Conservation (phyloP, 2,113 vertebrate species). For the Barnardius zonarius region DNA sequence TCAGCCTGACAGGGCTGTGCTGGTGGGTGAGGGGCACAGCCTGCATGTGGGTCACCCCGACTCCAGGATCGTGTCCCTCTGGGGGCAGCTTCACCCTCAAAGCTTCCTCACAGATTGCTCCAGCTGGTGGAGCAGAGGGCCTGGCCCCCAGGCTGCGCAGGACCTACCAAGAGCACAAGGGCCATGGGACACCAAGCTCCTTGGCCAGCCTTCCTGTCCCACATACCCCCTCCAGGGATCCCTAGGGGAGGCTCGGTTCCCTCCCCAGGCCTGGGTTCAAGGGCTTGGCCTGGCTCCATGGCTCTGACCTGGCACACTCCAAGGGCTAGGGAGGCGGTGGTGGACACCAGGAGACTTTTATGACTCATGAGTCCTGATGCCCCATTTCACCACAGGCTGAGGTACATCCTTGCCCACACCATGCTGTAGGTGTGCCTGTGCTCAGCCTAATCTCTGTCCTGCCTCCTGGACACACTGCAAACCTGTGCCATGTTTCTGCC, state of each 20-base stretch:
- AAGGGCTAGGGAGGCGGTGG: neutral
- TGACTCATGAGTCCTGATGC: neutral
- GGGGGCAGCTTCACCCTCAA: rapidly evolving
- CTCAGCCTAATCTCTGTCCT: neutral
- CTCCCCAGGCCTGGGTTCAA: neutral
- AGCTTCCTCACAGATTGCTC: neutral
- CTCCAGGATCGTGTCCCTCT: rapidly evolving
- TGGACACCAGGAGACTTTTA: neutral
- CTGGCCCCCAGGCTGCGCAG: neutral
- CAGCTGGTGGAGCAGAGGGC: neutral
- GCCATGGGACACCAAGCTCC: neutral
- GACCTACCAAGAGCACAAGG: neutral
- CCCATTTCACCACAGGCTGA: neutral
- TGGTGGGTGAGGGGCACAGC: neutral
- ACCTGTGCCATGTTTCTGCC: neutral
- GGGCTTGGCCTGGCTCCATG: neutral
- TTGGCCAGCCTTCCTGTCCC: neutral
- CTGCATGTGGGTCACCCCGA: rapidly evolving
- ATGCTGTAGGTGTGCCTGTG: neutral
- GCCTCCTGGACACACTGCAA: neutral
- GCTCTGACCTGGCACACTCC: neutral
- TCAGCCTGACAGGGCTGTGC: neutral
- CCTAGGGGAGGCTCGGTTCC: neutral
- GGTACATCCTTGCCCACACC: rapidly evolving
- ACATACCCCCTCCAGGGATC: rapidly evolving